Conservation (phyloP, 1,140 invertebrate genomes). For the Bacillus rossius region DNA sequence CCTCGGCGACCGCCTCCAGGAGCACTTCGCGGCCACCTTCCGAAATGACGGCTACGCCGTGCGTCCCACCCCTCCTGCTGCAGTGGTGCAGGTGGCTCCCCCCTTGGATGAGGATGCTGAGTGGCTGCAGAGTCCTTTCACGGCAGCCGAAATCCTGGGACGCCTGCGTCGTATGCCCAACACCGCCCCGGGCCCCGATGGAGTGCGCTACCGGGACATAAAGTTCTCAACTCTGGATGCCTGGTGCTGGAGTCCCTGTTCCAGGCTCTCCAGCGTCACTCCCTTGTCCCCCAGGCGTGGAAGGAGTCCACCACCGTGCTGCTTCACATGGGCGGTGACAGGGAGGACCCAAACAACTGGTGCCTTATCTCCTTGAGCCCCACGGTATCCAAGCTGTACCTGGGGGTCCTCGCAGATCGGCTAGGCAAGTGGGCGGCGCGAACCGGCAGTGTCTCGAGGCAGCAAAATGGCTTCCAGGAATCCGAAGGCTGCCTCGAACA, state of each 20-base stretch:
- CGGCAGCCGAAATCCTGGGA: conserved; percentile 13
- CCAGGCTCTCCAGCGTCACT: background rate
- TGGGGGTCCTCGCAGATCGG: conserved; percentile 3
- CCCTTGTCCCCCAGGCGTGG: conserved; percentile 7
- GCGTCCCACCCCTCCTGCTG: background rate
- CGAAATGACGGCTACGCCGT: background rate
- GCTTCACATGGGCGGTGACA: conserved; percentile 17
- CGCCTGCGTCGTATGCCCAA: conserved; percentile 20
- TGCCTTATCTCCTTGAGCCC: conserved; percentile 8
- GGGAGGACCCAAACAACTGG: conserved; percentile 13
- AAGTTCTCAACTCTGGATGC: background rate
- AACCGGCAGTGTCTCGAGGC: conserved; percentile 10
- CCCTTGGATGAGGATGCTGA: too few relatives aligned
- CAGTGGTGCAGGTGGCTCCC: too few relatives aligned
- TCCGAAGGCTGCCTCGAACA: conserved; percentile 37
- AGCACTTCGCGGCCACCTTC: background rate
- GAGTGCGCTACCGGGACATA: background rate
- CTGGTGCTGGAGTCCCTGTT: background rate
- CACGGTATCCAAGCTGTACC: conserved; percentile 17
- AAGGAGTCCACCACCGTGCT: conserved; percentile 21
- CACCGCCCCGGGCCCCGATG: conserved; percentile 26
- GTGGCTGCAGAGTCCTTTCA: background rate
- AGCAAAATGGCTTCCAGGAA: conserved; percentile 34
- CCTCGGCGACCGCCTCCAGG: background rate
- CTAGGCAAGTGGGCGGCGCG: conserved; percentile 6